These are phyloP conservation scores for Holothuria scabra DNA, from an alignment of 53 echinoderm and acorn worm genomes.

Conservation along the genomic window DNA sequence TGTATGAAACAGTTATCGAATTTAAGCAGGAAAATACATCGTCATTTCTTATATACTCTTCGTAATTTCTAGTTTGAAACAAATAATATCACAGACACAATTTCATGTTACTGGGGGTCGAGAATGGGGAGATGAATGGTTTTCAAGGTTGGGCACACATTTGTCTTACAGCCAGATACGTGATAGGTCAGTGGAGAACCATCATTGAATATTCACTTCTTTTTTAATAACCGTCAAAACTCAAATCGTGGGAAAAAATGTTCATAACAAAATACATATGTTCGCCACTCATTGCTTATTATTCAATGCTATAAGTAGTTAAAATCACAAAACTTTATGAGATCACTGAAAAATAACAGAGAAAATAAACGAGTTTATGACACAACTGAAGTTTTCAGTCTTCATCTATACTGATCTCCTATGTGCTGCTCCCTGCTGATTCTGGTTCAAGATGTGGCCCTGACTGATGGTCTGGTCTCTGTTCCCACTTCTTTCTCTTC, in stretches of 20 bases:
- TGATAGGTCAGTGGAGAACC: too few relatives aligned
- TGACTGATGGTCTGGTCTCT: background rate
- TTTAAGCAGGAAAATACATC: background rate
- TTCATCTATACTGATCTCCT: background rate
- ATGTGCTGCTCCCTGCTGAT: background rate
- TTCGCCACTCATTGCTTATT: background rate
- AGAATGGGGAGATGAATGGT: background rate
- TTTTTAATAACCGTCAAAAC: background rate
- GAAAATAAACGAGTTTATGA: background rate
- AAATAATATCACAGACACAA: background rate
- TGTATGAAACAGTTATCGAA: background rate
- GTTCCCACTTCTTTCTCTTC: background rate
- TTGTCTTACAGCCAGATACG: too few relatives aligned
- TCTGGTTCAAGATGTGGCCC: background rate
- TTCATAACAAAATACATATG: background rate
- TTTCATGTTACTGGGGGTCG: background rate
- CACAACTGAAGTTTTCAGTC: background rate
- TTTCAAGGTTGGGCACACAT: too few relatives aligned
- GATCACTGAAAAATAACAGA: background rate
- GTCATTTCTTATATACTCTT: background rate
- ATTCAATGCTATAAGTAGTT: background rate
- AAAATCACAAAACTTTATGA: constrained; percentile 1
- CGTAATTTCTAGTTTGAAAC: background rate
- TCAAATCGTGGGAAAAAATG: background rate
- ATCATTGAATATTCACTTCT: background rate